These are phyloP conservation scores for Eucera pruinosa DNA, from an alignment of 2,888 invertebrate species.

Conservation along the genomic window DNA sequence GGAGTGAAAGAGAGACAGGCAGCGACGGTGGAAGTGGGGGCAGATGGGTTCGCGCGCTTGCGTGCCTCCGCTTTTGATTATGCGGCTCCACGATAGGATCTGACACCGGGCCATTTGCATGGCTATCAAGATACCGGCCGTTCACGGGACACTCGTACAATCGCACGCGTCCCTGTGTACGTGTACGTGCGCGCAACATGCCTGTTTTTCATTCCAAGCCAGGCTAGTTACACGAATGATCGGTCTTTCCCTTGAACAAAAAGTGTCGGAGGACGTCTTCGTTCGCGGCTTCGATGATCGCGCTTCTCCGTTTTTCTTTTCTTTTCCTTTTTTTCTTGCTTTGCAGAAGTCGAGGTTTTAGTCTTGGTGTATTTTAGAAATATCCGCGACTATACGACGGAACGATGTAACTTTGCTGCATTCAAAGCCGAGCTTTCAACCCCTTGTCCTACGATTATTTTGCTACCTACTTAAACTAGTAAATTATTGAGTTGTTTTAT, in stretches of 20 bases:
- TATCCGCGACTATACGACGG: no score
- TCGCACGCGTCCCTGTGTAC: neutral
- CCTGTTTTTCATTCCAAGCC: conserved; percentile 51
- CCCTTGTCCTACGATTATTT: no score
- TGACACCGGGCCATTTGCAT: conserved; percentile 70
- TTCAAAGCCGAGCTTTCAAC: no score
- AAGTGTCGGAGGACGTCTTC: conserved; percentile 12
- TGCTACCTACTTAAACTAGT: no score
- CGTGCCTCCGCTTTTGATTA: conserved; percentile 64
- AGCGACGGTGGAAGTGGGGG: conserved; percentile 35
- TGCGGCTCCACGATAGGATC: conserved; percentile 65
- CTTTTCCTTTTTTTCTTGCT: neutral
- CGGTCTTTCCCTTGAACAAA: conserved; percentile 21
- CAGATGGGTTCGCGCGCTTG: conserved; percentile 64
- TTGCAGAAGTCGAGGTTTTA: neutral
- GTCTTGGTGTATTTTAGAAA: neutral
- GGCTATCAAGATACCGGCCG: conserved; percentile 66
- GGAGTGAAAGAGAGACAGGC: neutral
- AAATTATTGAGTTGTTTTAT: no score
- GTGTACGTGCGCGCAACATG: conserved; percentile 26
- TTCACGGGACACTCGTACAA: conserved; percentile 56
- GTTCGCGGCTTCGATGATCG: conserved; percentile 1
- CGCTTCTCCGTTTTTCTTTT: no score
- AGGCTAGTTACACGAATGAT: conserved; percentile 53
- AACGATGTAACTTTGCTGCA: no score